A percentile compares a stretch with the other conserved stretches of the same genome.
phyloP scores from a whole-genome alignment of 1,140 invertebrate species.

The Melitaea cinxia region DNA sequence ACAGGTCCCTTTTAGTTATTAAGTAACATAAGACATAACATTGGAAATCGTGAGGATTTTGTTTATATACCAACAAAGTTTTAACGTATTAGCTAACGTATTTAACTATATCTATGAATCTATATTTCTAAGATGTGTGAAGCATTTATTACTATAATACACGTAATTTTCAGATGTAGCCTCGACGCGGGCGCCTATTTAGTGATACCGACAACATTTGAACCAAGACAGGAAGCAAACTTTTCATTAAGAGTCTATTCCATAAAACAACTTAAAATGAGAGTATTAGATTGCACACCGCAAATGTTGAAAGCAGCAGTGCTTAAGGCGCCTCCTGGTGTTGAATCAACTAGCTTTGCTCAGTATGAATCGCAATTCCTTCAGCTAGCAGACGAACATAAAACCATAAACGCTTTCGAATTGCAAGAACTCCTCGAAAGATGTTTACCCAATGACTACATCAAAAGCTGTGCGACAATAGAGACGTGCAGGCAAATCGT shows the following conservation, averaged over 20 bases:
- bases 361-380: conserved; percentile 96
- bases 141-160: background rate
- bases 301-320: conserved; percentile 88
- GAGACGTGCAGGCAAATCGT: conserved; percentile 96
- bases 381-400: conserved; percentile 93
- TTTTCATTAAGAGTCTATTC: conserved; percentile 93
- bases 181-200: conserved; percentile 93
- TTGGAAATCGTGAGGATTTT: too few species aligned
- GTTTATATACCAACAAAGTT: too few species aligned
- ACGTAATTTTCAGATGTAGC: conserved; percentile 83
- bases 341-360: conserved; percentile 88
- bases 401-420: conserved; percentile 95
- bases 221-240: conserved; percentile 93
- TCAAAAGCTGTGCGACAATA: conserved; percentile 95
- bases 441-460: conserved; percentile 96
- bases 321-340: conserved; percentile 85
- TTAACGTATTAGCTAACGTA: too few species aligned
- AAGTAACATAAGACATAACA: too few species aligned
- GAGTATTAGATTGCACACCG: conserved; percentile 89
- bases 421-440: conserved; percentile 95
- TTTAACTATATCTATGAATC: too few species aligned
- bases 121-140: too few species aligned
- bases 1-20: too few species aligned
- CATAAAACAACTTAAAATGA: conserved; percentile 90
- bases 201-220: conserved; percentile 94